These are phyloP conservation scores for Pararge aegeria DNA, from an alignment of 1,140 invertebrate genomes.

Conservation along the genomic window DNA sequence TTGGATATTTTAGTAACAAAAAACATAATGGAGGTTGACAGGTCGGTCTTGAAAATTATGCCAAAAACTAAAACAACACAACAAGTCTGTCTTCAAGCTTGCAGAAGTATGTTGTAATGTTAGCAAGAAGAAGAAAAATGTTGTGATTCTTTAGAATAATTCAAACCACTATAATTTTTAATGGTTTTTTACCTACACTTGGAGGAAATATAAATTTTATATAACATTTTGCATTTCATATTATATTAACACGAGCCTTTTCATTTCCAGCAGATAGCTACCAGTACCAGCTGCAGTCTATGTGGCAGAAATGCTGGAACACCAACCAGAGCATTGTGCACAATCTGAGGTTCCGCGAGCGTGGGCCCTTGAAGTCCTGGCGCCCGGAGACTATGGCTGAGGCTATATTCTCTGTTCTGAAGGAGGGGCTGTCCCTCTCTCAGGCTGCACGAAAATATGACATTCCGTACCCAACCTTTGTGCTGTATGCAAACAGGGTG, in stretches of 20 bases:
- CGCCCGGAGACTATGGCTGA: slow-evolving; percentile 96
- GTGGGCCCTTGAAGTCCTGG: slow-evolving; percentile 95
- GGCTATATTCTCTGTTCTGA: slow-evolving; percentile 94
- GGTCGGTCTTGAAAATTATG: too few relatives aligned
- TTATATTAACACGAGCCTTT: slow-evolving; percentile 38
- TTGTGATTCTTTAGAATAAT: too few relatives aligned
- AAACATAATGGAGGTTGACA: too few relatives aligned
- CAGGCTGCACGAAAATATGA: slow-evolving; percentile 95
- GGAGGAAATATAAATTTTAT: too few relatives aligned
- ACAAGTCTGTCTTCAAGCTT: too few relatives aligned
- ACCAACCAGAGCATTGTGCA: slow-evolving; percentile 93
- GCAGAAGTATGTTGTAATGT: too few relatives aligned
- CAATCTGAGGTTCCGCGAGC: slow-evolving; percentile 93
- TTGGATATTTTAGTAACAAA: too few relatives aligned
- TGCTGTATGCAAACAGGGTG: slow-evolving; percentile 95
- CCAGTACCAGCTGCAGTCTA: slow-evolving; percentile 94
- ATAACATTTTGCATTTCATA: too few relatives aligned
- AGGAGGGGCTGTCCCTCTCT: slow-evolving; percentile 92
- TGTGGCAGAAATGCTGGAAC: slow-evolving; percentile 97
- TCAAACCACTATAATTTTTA: too few relatives aligned
- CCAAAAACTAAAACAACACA: too few relatives aligned
- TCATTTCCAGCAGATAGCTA: slow-evolving; percentile 90
- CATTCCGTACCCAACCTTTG: slow-evolving; percentile 96
- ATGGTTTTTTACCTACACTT: too few relatives aligned
- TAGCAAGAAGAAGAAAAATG: too few relatives aligned